A percentile compares a stretch with the other conserved stretches of the same genome.
phyloP scores from a whole-genome alignment of 2,113 vertebrate genomes.

The Catharus minimus region DNA sequence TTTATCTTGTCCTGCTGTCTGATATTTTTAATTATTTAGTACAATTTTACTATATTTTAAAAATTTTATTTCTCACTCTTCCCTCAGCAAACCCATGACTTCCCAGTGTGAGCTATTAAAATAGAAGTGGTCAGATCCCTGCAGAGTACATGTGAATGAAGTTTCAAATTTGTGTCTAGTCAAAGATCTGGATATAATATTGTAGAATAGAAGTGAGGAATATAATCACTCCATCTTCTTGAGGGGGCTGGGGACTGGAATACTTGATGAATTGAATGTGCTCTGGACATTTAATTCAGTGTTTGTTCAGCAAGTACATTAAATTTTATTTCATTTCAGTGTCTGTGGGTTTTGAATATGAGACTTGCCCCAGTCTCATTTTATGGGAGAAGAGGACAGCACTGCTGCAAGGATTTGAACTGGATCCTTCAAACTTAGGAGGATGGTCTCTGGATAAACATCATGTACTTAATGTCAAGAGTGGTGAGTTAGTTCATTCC shows the following conservation, averaged over 20 bases:
- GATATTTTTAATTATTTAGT: not conserved
- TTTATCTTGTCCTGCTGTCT: not conserved
- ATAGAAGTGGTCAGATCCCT: slow-evolving; percentile 37
- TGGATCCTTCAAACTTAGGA: slow-evolving; percentile 93
- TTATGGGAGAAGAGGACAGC: slow-evolving; percentile 97
- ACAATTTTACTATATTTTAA: not conserved
- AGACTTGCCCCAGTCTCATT: slow-evolving; percentile 94
- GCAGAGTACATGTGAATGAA: slow-evolving; percentile 41
- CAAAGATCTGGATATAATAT: slow-evolving; percentile 53
- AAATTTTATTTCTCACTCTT: not conserved
- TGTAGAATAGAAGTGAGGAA: slow-evolving; percentile 15
- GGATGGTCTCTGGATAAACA: slow-evolving; percentile 98
- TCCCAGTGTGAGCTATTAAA: slow-evolving; percentile 19
- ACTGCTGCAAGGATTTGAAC: slow-evolving; percentile 92
- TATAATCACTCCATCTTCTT: slow-evolving; percentile 7
- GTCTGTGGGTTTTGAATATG: slow-evolving; percentile 97
- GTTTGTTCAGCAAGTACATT: not conserved
- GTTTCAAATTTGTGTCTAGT: slow-evolving; percentile 52
- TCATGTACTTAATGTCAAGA: slow-evolving; percentile 93
- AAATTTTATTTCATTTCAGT: slow-evolving; percentile 75
- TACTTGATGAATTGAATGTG: not conserved
- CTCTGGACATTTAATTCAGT: not conserved
- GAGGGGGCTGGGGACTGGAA: not conserved
- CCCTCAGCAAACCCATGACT: slow-evolving; percentile 15
- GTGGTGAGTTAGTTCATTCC: slow-evolving; percentile 76